Evolutionary conservation across 2,113 vertebrate genomes (phyloP).

Genomic region (human): GRCh38 chr2:134037001-134037500

Average conservation of each 20-base stretch:
- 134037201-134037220: neutral
- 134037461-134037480: neutral
- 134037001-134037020: neutral
- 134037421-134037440: neutral
- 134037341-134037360: neutral
- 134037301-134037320: neutral
- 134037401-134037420: neutral
- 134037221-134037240: neutral
- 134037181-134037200: neutral
- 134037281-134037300: neutral
- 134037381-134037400: neutral
- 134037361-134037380: neutral
- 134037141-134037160: neutral
- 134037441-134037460: neutral
- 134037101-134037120: neutral
- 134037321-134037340: neutral
- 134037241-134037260: neutral
- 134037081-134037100: neutral
- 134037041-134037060: neutral
- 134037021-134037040: neutral
- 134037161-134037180: neutral
- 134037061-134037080: neutral
- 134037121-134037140: neutral
- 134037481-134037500: neutral
- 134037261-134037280: neutral